These are phyloP conservation scores for Gorsachius goisagi DNA, from an alignment of 2,113 vertebrate species.

Conservation along the genomic window DNA sequence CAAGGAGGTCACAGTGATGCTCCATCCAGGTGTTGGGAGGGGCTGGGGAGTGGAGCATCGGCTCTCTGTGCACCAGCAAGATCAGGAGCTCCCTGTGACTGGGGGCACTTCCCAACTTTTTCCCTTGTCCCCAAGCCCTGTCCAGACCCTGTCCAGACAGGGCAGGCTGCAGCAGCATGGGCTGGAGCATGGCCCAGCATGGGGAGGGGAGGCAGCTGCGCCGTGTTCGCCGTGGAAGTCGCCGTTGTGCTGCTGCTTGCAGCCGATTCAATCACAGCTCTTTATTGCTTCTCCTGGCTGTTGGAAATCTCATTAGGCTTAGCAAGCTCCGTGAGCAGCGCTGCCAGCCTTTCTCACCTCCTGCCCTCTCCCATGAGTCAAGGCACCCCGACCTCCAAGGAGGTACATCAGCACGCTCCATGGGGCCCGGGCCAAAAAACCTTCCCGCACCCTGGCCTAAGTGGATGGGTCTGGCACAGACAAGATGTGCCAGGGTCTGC, in stretches of 20 bases:
- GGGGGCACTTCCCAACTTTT: background rate
- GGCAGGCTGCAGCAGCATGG: background rate
- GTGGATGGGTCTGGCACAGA: background rate
- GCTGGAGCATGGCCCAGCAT: background rate
- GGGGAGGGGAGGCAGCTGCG: background rate
- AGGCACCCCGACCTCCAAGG: background rate
- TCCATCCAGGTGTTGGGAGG: background rate
- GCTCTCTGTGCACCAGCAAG: background rate
- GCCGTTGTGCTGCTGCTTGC: accelerated
- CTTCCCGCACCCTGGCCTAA: accelerated
- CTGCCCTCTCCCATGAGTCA: background rate
- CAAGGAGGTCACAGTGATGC: background rate
- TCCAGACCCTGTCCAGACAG: background rate
- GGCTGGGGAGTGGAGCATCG: background rate
- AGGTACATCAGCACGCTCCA: accelerated
- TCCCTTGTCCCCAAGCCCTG: background rate
- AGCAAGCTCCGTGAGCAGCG: accelerated
- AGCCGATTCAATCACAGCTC: background rate
- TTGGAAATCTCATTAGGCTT: background rate
- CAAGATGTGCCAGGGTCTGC: background rate
- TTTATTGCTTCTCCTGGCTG: background rate
- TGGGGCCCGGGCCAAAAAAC: background rate
- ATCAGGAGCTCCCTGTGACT: background rate
- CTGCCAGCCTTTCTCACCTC: background rate
- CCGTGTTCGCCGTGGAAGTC: accelerated